Base-by-base conservation (phyloP, 2,113 vertebrate genomes). In the Trematomus loennbergii region DNA sequence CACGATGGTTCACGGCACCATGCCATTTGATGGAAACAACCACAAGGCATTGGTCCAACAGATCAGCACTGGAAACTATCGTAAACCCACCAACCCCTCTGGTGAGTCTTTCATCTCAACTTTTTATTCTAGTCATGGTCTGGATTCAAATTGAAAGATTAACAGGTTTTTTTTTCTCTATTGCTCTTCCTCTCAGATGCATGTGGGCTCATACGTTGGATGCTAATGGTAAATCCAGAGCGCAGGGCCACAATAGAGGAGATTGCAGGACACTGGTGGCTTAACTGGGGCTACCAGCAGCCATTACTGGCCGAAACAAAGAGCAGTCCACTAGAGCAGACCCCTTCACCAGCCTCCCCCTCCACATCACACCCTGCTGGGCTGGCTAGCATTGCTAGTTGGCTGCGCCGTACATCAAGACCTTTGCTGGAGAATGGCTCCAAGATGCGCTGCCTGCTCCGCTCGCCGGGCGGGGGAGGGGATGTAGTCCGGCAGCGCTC, bases 191-290 rank as follows among this genome's bases (percentile, higher is more conserved):
- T 86, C 71, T 13, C 91, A 99, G 98, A 99, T 17, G 98, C 98
- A 20, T 97, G 96, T 18, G 98, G 98, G 69, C 95, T 99, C 12
- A 99, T 99, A 91, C 97, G 98, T 0, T 99, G 98, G 98, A 96
- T 99, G 89, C 83, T 99, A 60, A 99, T 99, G 97, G 97, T 99
- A 76, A 99, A 99, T 93, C 98, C 98, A 0, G 97, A 96, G 58
- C 96, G 97, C 40, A 95, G 98, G 20, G 98, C 98, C 62, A 99
- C 96, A 10, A 89, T 98, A n/a, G 96, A 98, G 78, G 98, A 99
- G 73, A 97, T 99, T 0, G 96, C 96, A 15, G 94, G 96, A 5
- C 98, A 99, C 85, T 99, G 98, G 98, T 99, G 98, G 98, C 96
- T 99, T 53, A 99, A 99, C 93, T 99, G 97, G 98, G 97, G 98